Evolutionary conservation across 2,113 vertebrate genomes (phyloP), one percentile per base, ranked within the genome.

Genomic region (Corythaixoides concolor): DNA sequence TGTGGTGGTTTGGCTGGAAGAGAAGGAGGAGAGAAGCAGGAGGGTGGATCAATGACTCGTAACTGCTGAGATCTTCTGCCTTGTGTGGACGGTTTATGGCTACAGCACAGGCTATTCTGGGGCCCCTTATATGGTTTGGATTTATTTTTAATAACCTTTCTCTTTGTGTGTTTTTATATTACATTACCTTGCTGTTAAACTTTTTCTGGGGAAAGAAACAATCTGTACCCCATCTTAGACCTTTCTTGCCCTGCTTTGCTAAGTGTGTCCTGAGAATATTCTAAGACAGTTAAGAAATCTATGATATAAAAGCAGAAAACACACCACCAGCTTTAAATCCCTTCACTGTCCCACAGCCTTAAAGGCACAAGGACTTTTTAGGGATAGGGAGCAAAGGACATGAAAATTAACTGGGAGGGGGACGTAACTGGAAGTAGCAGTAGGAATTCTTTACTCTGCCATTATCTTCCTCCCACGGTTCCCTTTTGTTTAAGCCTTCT

Each of bases 61-160:
- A 79, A 53, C 83, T 89, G 56, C 72, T 75, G 66, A 87, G 60
- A 91, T 92, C 77, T 85, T 79, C 86, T 78, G 15, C 89, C 77
- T 75, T 95, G 66, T 82, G 76, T 88, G 87, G 93, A 95, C 87
- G 15, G 68, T 79, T 95, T 95, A 88, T 76, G 53, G 84, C 93
- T 91, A 55, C 45, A 75, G 94, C 58, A 95, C 23, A 63, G 52
- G 68, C 92, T 95, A 62, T 78, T 89, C 60, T 82, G 53, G 73
- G 43, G 47, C 10, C 69, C 87, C 87, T 93, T 89, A 82, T 75
- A 92, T 62, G 45, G 86, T 72, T 87, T 85, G 62, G 52, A 73
- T 82, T 96, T 96, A 91, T 95, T 96, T 96, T 91, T 95, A 91
- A 95, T 94, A 91, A 79, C 62, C n/a, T 85, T 90, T 88, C 50